phyloP scores from a whole-genome alignment of 1,140 invertebrate species.

The Ips typographus region DNA sequence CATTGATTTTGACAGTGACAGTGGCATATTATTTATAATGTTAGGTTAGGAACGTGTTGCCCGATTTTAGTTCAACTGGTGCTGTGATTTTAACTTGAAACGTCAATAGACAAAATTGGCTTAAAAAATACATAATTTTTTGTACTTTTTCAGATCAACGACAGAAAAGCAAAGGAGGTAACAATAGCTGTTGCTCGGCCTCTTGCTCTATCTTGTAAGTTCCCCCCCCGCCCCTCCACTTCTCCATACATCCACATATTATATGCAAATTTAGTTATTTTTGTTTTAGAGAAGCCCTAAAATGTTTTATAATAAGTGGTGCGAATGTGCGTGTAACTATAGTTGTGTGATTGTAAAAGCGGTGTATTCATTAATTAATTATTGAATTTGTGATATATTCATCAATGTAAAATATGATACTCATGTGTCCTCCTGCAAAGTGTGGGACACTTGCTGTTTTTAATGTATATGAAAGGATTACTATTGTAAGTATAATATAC shows the following conservation, averaged over 20 bases:
- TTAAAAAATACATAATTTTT: conserved; percentile 37
- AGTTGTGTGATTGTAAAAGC: conserved; percentile 38
- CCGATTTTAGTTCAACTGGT: no score
- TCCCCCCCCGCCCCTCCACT: no score
- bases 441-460: conserved; percentile 32
- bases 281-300: no score
- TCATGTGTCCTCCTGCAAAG: conserved; percentile 48
- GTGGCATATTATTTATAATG: no score
- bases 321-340: conserved; percentile 15
- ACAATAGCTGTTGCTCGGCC: conserved; percentile 88
- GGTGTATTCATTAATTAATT: conserved; percentile 20
- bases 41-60: no score
- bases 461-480: conserved; percentile 37
- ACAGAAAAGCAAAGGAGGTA: conserved; percentile 91
- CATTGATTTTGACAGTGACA: no score
- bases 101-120: no score
- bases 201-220: conserved; percentile 89
- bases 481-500: conserved; percentile 30
- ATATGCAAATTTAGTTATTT: no score
- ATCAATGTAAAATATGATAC: conserved; percentile 43
- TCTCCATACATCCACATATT: no score
- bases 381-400: conserved; percentile 35
- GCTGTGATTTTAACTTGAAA: no score
- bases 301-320: no score
- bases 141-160: conserved; percentile 82